phyloP scores from a whole-genome alignment of 2,888 invertebrate species.

The Microchrysa polita region DNA sequence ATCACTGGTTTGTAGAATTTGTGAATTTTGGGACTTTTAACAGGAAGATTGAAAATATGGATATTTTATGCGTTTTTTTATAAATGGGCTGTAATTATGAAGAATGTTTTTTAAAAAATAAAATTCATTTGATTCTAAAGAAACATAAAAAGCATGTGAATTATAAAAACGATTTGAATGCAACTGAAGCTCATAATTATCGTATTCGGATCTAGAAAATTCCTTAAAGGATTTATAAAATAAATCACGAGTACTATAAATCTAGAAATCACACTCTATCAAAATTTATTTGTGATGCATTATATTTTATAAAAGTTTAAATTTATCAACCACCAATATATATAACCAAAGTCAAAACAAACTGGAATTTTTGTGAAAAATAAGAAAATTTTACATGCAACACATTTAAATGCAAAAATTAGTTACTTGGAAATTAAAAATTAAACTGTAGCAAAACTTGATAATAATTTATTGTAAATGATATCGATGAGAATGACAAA shows the following conservation, averaged over 20 bases:
- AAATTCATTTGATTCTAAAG: background rate
- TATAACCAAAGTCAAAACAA: constrained; percentile 21
- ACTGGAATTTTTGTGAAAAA: background rate
- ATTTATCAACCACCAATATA: constrained; percentile 3
- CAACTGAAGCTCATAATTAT: no score
- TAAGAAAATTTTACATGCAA: background rate
- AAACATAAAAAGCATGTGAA: constrained; percentile 11
- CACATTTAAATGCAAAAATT: background rate
- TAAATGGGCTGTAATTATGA: background rate
- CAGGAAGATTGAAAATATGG: no score
- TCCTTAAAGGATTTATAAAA: background rate
- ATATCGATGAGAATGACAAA: background rate
- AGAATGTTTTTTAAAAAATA: background rate
- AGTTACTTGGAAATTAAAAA: background rate
- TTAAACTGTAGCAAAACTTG: background rate
- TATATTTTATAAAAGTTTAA: background rate
- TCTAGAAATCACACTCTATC: background rate
- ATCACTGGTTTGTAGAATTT: background rate
- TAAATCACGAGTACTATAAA: constrained; percentile 2
- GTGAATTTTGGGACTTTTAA: background rate
- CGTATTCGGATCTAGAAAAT: background rate
- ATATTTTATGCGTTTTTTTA: background rate
- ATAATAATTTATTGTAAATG: background rate
- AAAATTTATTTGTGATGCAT: background rate
- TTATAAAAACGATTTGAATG: constrained; percentile 24